phyloP scores from a whole-genome alignment of 2,888 invertebrate species.

The Mimas tiliae region DNA sequence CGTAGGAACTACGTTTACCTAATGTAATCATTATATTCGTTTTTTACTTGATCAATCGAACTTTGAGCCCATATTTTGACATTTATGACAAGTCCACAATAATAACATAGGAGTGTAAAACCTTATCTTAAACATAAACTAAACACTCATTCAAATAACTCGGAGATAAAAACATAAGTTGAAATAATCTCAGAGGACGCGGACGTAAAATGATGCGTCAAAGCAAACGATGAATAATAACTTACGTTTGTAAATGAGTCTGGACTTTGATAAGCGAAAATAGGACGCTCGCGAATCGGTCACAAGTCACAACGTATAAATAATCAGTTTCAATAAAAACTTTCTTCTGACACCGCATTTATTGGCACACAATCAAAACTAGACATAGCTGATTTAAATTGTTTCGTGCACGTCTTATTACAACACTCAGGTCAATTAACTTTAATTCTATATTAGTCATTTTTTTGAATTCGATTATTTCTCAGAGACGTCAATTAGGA shows the following conservation, averaged over 20 bases:
- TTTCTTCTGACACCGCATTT: conserved; percentile 8
- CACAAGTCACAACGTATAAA: conserved; percentile 12
- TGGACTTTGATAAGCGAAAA: conserved; percentile 26
- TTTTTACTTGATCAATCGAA: neutral
- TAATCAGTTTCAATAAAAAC: conserved; percentile 21
- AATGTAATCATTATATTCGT: neutral
- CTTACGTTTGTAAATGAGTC: neutral
- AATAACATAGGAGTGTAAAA: neutral
- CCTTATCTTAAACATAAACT: neutral
- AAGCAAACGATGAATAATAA: neutral
- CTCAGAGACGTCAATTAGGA: too few relatives aligned
- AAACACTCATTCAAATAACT: neutral
- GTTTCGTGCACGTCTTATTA: too few relatives aligned
- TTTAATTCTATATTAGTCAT: too few relatives aligned
- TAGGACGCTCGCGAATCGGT: conserved; percentile 14
- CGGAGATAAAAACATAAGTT: neutral
- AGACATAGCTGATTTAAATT: neutral
- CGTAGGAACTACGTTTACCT: neutral
- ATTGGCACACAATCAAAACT: conserved; percentile 6
- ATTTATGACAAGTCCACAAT: neutral
- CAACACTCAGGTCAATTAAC: too few relatives aligned
- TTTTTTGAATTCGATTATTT: too few relatives aligned
- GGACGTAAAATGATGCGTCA: neutral
- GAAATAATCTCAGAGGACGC: neutral
- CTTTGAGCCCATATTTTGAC: neutral